These are phyloP conservation scores for Botia kubotai DNA, from an alignment of 2,797 vertebrate genomes.

Conservation along the genomic window DNA sequence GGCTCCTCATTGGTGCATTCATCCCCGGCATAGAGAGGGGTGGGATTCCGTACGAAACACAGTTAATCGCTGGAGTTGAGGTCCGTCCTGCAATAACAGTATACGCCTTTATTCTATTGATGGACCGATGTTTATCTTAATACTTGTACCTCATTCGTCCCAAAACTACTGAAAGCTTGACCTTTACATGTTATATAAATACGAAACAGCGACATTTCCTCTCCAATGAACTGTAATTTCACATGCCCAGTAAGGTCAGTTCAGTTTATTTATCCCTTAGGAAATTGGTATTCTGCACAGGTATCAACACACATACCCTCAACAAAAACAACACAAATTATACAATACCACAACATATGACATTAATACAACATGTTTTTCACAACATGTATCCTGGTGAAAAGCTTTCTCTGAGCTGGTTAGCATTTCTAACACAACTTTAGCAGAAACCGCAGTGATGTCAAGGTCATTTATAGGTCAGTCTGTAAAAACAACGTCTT, in stretches of 20 bases:
- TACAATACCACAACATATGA: too few species aligned
- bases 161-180: conserved; percentile 42
- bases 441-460: neutral
- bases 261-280: too few species aligned
- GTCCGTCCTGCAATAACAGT: conserved; percentile 59
- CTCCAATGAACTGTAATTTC: neutral
- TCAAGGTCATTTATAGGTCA: conserved; percentile 13
- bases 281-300: too few species aligned
- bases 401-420: neutral
- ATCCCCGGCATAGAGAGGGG: conserved; percentile 82
- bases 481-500: neutral
- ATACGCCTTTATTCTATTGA: conserved; percentile 19
- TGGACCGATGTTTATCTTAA: neutral
- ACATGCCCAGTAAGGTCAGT: conserved; percentile 1
- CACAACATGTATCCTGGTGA: conserved; percentile 14
- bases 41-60: conserved; percentile 69
- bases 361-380: neutral
- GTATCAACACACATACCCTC: too few species aligned
- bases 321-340: too few species aligned
- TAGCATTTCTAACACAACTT: neutral
- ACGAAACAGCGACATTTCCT: conserved; percentile 7
- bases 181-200: conserved; percentile 12
- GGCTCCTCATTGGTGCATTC: conserved; percentile 89
- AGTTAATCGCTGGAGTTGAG: conserved; percentile 48
- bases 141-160: neutral